Conservation (phyloP, 2,888 invertebrate genomes). For the Tillus elongatus region DNA sequence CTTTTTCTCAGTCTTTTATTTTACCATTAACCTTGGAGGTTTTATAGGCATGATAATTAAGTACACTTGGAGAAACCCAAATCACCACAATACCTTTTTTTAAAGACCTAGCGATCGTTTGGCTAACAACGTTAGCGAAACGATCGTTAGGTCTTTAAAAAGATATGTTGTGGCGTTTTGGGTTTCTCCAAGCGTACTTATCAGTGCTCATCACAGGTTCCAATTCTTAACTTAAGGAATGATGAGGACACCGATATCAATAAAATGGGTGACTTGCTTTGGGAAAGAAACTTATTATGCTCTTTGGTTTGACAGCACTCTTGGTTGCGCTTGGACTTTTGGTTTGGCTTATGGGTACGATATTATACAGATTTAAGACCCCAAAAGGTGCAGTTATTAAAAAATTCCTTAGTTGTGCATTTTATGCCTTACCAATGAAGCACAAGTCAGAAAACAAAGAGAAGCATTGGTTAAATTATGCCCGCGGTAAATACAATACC, state of each 20-base stretch:
- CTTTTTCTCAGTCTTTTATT: conserved; percentile 78
- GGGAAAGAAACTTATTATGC: conserved; percentile 63
- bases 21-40: conserved; percentile 64
- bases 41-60: conserved; percentile 58
- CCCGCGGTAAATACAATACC: conserved; percentile 52
- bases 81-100: no score
- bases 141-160: no score
- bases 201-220: no score
- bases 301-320: conserved; percentile 68
- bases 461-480: conserved; percentile 67
- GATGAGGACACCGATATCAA: conserved; percentile 64
- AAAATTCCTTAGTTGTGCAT: conserved; percentile 57
- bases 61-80: no score
- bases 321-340: conserved; percentile 60
- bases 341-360: no score
- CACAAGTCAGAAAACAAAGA: conserved; percentile 21
- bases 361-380: conserved; percentile 60
- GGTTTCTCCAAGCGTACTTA: no score
- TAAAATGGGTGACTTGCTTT: conserved; percentile 56
- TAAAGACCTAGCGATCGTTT: no score
- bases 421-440: conserved; percentile 39
- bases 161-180: no score
- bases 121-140: no score
- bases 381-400: conserved; percentile 66
- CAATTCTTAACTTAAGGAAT: no score